phyloP scores from a whole-genome alignment of 1,140 invertebrate genomes.

The Glomeris maerens region DNA sequence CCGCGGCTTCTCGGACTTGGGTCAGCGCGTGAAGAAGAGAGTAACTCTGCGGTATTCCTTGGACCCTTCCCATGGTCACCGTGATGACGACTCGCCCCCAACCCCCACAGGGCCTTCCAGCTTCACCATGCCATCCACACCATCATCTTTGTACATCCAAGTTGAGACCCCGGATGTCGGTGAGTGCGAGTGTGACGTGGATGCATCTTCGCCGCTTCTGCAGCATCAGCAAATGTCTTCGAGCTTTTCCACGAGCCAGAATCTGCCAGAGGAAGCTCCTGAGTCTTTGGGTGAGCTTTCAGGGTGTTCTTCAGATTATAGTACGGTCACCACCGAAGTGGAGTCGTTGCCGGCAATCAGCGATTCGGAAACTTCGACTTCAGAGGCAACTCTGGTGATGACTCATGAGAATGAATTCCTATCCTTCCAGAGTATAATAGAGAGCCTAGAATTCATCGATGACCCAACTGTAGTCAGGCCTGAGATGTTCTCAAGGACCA shows the following conservation, averaged over 20 bases:
- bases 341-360: background rate
- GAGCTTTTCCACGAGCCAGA: no score
- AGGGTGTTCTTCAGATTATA: background rate
- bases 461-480: no score
- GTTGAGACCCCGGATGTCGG: background rate
- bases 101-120: background rate
- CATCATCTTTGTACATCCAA: no score
- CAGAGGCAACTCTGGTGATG: background rate
- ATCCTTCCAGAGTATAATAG: no score
- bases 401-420: no score
- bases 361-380: background rate
- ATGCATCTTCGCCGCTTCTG: background rate
- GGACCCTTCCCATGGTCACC: conserved; percentile 10
- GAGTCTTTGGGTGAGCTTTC: background rate
- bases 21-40: conserved; percentile 63
- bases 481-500: no score
- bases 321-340: background rate
- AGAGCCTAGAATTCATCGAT: no score
- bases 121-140: no score
- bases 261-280: background rate
- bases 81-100: background rate
- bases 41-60: conserved; percentile 53
- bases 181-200: background rate
- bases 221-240: no score
- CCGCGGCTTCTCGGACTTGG: conserved; percentile 60